Conservation (phyloP, 2,888 invertebrate species). For the Erpobdella octoculata region DNA sequence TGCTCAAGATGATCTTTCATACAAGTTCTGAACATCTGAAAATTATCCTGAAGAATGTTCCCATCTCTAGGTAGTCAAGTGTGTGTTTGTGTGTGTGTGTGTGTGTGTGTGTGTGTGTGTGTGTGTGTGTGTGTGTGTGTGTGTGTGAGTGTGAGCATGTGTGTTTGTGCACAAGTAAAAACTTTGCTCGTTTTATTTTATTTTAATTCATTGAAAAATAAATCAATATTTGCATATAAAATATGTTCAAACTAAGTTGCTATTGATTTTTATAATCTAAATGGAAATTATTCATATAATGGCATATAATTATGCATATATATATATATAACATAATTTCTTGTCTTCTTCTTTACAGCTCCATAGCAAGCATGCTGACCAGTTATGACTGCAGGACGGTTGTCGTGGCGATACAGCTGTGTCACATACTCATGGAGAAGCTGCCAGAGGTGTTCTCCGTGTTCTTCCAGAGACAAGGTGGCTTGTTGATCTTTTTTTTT, state of each 20-base stretch:
- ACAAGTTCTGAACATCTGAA: constrained; percentile 76
- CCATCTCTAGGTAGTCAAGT: constrained; percentile 25
- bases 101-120: too few species aligned
- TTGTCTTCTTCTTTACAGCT: constrained; percentile 57
- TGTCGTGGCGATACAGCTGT: constrained; percentile 91
- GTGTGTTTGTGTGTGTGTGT: too few species aligned
- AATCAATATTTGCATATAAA: neutral
- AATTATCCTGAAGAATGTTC: constrained; percentile 52
- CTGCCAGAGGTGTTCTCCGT: constrained; percentile 87
- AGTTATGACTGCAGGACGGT: constrained; percentile 91
- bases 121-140: too few species aligned
- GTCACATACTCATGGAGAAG: constrained; percentile 90
- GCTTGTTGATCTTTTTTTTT: neutral
- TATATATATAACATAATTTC: too few species aligned
- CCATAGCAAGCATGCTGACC: constrained; percentile 96
- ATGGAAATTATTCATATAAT: neutral
- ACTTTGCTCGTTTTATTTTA: too few species aligned
- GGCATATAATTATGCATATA: too few species aligned
- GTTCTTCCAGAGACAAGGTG: constrained; percentile 88
- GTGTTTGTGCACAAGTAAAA: too few species aligned
- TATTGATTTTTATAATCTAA: neutral
- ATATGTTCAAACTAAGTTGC: neutral
- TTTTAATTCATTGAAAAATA: neutral
- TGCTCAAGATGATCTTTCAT: constrained; percentile 90
- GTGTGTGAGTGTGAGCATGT: too few species aligned